Percentiles rank a stretch among this genome's conserved stretches.
Conservation (phyloP, 2,888 invertebrate species). For the Dioctria linearis region DNA sequence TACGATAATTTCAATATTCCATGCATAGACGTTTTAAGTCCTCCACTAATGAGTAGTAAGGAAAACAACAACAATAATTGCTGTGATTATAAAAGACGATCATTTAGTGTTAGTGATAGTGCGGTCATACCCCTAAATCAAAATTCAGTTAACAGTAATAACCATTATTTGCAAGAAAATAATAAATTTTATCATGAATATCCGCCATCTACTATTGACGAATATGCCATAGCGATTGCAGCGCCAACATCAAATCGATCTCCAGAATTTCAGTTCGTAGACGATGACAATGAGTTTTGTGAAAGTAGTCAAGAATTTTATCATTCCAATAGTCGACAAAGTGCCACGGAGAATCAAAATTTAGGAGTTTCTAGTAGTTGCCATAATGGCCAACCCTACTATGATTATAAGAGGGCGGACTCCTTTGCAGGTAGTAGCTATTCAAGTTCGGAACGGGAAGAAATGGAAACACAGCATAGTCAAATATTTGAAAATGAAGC, state of each 20-base stretch:
- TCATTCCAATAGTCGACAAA: slow-evolving; percentile 50
- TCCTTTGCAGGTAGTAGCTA: slow-evolving; percentile 69
- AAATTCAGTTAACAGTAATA: slow-evolving; percentile 62
- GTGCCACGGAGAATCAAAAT: slow-evolving; percentile 10
- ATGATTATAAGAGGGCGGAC: slow-evolving; percentile 63
- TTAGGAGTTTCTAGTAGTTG: background rate
- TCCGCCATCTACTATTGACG: slow-evolving; percentile 46
- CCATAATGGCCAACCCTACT: slow-evolving; percentile 33
- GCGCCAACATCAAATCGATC: slow-evolving; percentile 59
- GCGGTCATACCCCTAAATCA: background rate
- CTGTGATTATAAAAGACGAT: slow-evolving; percentile 61
- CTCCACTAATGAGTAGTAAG: slow-evolving; percentile 47
- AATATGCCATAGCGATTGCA: slow-evolving; percentile 57
- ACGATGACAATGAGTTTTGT: slow-evolving; percentile 65
- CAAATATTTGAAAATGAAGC: slow-evolving; percentile 10
- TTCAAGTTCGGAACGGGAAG: slow-evolving; percentile 69
- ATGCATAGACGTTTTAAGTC: slow-evolving; percentile 65
- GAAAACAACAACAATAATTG: slow-evolving; percentile 52
- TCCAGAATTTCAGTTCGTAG: slow-evolving; percentile 65
- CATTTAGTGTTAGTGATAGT: background rate
- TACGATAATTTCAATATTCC: slow-evolving; percentile 67
- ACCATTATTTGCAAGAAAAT: slow-evolving; percentile 51
- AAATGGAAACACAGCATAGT: slow-evolving; percentile 67
- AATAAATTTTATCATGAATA: slow-evolving; percentile 26
- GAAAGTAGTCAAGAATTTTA: slow-evolving; percentile 64